phyloP scores from a whole-genome alignment of 1,140 invertebrate species.

The Forficula auricularia region DNA sequence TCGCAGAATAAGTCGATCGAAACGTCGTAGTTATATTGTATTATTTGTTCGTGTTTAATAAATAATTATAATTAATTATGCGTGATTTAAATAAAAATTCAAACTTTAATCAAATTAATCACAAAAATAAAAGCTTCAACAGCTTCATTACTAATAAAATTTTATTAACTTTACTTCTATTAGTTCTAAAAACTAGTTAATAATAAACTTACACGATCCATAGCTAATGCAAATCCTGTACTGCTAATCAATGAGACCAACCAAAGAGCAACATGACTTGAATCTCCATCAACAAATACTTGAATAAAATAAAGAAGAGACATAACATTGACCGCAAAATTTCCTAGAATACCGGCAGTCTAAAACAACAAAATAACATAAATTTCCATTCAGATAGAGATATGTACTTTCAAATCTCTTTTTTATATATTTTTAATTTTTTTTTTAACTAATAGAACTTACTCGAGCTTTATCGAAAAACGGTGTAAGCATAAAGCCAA shows the following conservation, averaged over 20 bases:
- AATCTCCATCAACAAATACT: constrained; percentile 45
- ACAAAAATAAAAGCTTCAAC: not conserved
- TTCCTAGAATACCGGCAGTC: constrained; percentile 63
- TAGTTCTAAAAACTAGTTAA: not conserved
- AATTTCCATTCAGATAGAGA: not conserved
- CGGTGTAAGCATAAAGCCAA: constrained; percentile 66
- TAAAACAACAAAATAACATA: constrained; percentile 22
- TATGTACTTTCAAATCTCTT: not conserved
- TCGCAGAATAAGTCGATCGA: no score
- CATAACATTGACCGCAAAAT: constrained; percentile 55
- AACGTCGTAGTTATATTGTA: no score
- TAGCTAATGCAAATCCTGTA: constrained; percentile 61
- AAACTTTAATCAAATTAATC: no score
- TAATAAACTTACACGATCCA: constrained; percentile 56
- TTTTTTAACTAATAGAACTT: constrained; percentile 21
- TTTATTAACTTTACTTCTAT: not conserved
- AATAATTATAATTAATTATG: no score
- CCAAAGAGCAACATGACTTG: constrained; percentile 47
- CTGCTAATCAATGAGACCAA: constrained; percentile 60
- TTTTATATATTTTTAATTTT: not conserved
- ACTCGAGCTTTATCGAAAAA: constrained; percentile 72
- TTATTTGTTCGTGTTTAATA: no score
- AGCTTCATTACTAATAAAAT: not conserved
- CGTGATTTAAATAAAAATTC: no score
- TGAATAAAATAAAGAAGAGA: constrained; percentile 63